Evolutionary conservation across 2,113 vertebrate species (phyloP).

Genomic region (Pygoscelis antarcticus): DNA sequence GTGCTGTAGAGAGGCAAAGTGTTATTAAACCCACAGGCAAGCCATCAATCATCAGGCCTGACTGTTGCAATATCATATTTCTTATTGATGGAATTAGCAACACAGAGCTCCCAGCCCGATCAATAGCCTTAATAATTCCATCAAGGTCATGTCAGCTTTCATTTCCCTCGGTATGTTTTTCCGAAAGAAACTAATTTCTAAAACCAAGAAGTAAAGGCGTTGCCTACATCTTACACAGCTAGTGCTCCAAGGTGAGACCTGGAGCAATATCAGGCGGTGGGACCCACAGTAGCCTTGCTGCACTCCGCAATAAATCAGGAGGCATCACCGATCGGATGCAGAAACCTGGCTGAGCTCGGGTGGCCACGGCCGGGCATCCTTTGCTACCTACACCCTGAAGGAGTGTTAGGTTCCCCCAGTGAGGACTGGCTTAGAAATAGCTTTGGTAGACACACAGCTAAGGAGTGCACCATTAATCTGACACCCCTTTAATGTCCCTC

Average conservation of each 20-base stretch:
- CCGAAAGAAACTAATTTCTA: background rate
- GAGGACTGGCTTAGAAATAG: background rate
- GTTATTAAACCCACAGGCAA: background rate
- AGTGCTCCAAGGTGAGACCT: fast-evolving
- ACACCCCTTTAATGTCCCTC: background rate
- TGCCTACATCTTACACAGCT: fast-evolving
- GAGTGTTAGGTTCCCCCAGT: background rate
- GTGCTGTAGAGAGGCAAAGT: background rate
- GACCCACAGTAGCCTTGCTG: background rate
- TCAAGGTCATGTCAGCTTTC: background rate
- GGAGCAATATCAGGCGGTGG: fast-evolving
- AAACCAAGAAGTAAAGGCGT: background rate
- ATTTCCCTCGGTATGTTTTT: background rate
- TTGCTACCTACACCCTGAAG: fast-evolving
- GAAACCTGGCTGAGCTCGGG: background rate
- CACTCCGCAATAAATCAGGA: background rate
- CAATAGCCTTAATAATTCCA: constrained; percentile 4
- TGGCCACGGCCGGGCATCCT: background rate
- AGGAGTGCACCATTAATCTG: background rate
- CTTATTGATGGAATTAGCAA: background rate
- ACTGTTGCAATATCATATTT: background rate
- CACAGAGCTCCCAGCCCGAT: background rate
- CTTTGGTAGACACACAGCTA: background rate
- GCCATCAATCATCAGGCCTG: background rate
- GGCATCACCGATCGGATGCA: background rate